Conservation (phyloP, 2,113 vertebrate species). For the Butorides virescens region DNA sequence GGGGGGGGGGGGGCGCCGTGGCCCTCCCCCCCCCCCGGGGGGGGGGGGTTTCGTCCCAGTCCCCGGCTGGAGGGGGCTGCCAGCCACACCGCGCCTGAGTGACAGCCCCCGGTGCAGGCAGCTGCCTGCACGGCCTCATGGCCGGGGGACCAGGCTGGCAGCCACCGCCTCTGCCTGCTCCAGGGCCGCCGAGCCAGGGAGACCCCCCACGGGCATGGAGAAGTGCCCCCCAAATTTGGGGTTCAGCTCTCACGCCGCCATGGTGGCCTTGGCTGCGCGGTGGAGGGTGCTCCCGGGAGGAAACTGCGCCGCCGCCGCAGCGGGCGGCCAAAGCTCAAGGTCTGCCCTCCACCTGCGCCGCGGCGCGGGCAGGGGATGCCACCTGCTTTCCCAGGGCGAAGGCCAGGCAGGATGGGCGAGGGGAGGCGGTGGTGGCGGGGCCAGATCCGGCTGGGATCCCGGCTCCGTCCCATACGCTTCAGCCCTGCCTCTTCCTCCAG, state of each 20-base stretch:
- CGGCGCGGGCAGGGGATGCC: background rate
- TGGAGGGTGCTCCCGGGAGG: background rate
- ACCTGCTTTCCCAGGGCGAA: background rate
- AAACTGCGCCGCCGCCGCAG: rapidly evolving
- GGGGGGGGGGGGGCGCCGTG: too few species aligned
- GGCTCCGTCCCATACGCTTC: rapidly evolving
- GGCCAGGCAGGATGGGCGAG: background rate
- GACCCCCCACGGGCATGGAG: rapidly evolving
- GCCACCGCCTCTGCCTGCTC: background rate
- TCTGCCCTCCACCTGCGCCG: background rate
- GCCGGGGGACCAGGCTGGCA: background rate
- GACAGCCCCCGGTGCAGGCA: slow-evolving; percentile 46
- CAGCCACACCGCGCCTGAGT: background rate
- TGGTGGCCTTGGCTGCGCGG: background rate
- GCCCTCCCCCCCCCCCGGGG: too few species aligned
- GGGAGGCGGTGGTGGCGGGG: background rate
- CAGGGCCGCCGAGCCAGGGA: background rate
- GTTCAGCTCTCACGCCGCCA: background rate
- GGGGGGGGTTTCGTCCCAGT: background rate
- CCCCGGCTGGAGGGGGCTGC: background rate
- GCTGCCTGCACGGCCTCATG: slow-evolving; percentile 10
- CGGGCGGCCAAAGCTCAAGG: slow-evolving; percentile 13
- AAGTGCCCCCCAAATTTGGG: rapidly evolving
- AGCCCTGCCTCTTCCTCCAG: background rate
- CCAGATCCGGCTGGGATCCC: background rate